A percentile compares a stretch with the other conserved stretches of the same genome.
These are phyloP conservation scores for Erinaceus europaeus DNA, from an alignment of 2,113 vertebrate genomes.

Conservation along the genomic window DNA sequence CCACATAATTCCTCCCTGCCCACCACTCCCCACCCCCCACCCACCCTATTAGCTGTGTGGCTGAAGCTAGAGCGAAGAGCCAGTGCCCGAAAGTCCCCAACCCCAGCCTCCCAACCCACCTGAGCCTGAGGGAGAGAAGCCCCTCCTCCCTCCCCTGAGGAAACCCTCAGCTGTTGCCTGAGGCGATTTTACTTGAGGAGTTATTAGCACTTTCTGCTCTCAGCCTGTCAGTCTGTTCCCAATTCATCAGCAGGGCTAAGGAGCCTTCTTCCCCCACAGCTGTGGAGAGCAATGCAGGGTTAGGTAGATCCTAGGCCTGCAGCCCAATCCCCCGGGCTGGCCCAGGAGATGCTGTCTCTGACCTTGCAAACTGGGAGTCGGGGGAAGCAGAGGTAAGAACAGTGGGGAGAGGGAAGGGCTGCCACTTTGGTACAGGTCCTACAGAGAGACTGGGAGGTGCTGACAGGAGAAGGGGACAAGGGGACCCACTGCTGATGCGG, in stretches of 20 bases:
- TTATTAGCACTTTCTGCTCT: constrained; percentile 63
- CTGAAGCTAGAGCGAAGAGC: too few relatives aligned
- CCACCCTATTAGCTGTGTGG: too few relatives aligned
- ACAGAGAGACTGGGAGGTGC: neutral
- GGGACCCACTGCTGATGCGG: neutral
- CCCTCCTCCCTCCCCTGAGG: neutral
- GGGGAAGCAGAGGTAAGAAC: neutral
- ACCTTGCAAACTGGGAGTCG: too few relatives aligned
- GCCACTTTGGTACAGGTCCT: neutral
- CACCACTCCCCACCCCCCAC: neutral
- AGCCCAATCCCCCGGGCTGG: too few relatives aligned
- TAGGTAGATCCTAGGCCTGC: neutral
- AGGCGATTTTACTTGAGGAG: constrained; percentile 43
- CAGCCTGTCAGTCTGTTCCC: constrained; percentile 55
- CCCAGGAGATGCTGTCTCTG: too few relatives aligned
- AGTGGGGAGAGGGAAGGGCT: accelerated
- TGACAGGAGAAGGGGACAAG: neutral
- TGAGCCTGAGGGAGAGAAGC: neutral
- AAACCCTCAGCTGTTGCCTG: constrained; percentile 33
- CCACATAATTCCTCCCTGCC: neutral
- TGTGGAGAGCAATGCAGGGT: neutral
- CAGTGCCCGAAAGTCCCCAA: neutral
- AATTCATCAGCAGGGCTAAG: neutral
- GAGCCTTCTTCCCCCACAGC: neutral
- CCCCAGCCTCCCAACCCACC: neutral